Base-by-base conservation (phyloP, 2,797 vertebrate genomes). In the Centropyge bicolor region DNA sequence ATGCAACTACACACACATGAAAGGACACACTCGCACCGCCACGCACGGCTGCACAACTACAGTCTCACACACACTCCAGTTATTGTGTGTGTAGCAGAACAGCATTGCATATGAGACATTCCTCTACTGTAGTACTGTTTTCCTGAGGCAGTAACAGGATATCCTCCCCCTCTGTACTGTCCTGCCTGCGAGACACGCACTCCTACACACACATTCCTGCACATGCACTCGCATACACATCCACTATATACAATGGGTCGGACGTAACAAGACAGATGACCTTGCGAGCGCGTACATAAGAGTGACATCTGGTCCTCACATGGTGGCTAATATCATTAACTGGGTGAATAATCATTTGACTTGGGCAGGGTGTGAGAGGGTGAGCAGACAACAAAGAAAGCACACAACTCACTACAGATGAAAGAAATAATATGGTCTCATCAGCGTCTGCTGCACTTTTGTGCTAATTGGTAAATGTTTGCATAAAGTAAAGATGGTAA, bases 61-160 rank as follows among this genome's bases (percentile, higher is more conserved):
- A 78, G 55, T 70, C 49, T 38, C 62, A 55, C 16, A 66, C 82
- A 80, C 78, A 56, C 55, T 67, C 16, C 19, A 55, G 65, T 70
- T 7, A 27, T 46, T 64, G 63, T 65, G 31, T 63, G 49, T 74
- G 48, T 46, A 55, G 54, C 31, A 66, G 86, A 86, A 81, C 76
- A 80, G 61, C 65, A 54, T 80, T 79, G 68, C 83, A 89, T 84
- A 90, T 87, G 90, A 90, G 83, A 92, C 89, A 93, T 94, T 92
- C 93, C 76, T 91, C 80, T 86, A 70, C 66, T 90, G 80, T 86
- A 78, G 81, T 76, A 70, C 71, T 84, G 75, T 84, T 91, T 93
- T 93, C 91, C 90, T 77, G 83, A 83, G 90, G 89, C 89, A 79
- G 92, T 92, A 93, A 93, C 89, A 91, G 93, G 93, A 93, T 93